phyloP scores from a whole-genome alignment of 2,113 vertebrate species.

The Sinocyclocheilus rhinocerous region DNA sequence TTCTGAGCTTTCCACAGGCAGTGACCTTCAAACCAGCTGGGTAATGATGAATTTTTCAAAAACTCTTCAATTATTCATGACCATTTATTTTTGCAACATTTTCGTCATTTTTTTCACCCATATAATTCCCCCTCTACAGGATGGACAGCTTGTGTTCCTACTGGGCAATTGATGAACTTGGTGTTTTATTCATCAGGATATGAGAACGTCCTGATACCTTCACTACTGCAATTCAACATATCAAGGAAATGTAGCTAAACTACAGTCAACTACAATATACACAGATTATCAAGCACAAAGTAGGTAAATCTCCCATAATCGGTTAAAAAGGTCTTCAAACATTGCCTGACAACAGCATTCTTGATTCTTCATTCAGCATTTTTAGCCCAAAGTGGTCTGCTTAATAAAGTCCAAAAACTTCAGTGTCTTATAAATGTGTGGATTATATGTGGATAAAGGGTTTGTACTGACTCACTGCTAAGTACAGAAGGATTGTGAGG shows the following conservation, averaged over 20 bases:
- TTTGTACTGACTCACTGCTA: neutral
- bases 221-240: constrained; percentile 55
- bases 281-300: constrained; percentile 13
- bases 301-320: neutral
- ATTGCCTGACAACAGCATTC: constrained; percentile 18
- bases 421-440: constrained; percentile 25
- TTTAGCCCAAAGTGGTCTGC: constrained; percentile 18
- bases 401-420: constrained; percentile 31
- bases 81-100: constrained; percentile 83
- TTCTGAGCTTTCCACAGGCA: constrained; percentile 77
- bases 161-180: constrained; percentile 82
- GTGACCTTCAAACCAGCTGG: constrained; percentile 86
- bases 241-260: constrained; percentile 62
- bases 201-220: constrained; percentile 74
- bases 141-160: constrained; percentile 76
- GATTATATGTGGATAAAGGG: constrained; percentile 48
- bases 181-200: constrained; percentile 91
- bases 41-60: constrained; percentile 90
- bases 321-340: neutral
- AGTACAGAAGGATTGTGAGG: neutral
- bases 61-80: constrained; percentile 94
- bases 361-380: neutral
- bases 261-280: constrained; percentile 40
- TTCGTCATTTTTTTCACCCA: constrained; percentile 58
- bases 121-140: constrained; percentile 20